Evolutionary conservation across 2,888 invertebrate genomes (phyloP), one percentile per base, ranked within the genome.

Genomic region (Caenorhabditis plicata): DNA sequence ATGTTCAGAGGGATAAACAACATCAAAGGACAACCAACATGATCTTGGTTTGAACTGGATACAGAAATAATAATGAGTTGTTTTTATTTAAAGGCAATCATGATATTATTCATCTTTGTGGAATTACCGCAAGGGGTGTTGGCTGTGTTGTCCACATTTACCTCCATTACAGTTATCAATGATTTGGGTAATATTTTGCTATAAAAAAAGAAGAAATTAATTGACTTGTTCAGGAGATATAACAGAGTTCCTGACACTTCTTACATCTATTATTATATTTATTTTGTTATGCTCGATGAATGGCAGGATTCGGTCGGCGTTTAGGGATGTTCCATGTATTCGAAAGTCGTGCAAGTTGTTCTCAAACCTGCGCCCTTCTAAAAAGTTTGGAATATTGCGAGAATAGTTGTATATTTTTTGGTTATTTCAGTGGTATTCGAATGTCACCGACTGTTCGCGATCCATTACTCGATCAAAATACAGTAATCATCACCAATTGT

Each of bases 81-180:
- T n/a, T n/a, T n/a, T n/a, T n/a, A n/a, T n/a, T n/a, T n/a, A n/a
- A n/a, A n/a, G n/a, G 74, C 73, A 4, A 74, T 77, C 25, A 77
- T 77, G 76, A 60, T 72, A 40, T 50, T 77, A 15, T 77, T 77
- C 61, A 75, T 77, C 36, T 47, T 71, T 20, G 75, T 77, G 38
- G 77, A 77, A 42, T 46, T 77, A 27, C 77, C 77, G 0, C 76
- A 77, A 39, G 75, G 73, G 11, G 51, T 77, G 8, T 50, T 77
- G 25, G 71, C 73, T 9, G 69, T 76, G 1, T 42, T 65, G 17
- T 66, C 73, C 7, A 68, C 71, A 2, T 47, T 74, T 19, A 50
- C 58, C 8, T 38, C 47, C 8, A 38, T 73, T 27, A 48, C 48
- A 7, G 41, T 71, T 39, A 62, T 68, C 32, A 55, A 67, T 41